Base-by-base conservation (phyloP, 2,888 invertebrate species). In the Tigriopus californicus region DNA sequence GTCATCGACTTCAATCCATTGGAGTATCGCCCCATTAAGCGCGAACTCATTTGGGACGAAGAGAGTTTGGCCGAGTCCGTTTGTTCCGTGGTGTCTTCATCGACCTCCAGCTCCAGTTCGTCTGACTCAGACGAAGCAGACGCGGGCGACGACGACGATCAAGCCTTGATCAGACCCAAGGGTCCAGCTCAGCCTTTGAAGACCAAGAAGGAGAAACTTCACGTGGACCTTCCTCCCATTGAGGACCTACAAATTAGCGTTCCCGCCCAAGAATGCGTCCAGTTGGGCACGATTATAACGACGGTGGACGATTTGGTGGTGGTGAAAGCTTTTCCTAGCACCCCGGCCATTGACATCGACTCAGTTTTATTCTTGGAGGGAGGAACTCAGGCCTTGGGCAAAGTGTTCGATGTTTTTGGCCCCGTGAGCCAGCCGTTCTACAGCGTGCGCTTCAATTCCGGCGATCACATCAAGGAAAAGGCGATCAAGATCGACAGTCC, bases 391-490 rank as follows among this genome's bases (percentile, higher is more conserved):
- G 77, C 84, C 11, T 71, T 89, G 4, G 86, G 86, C 8, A 79
- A 81, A 69, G 80, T 94, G 54, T 90, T 87, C 71, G 95, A 95
- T 74, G 88, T 92, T 0, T 82, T 94, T 69, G 94, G 95, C 13
- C 85, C 81, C 55, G 85, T 94, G 0, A 75, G 77, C 0, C 80
- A 82, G 65, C 94, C 95, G 0, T 77, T 84, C 64, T 95, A 95
- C 71, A 83, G 85, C 64, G 79, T 95, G n/a, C 77, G 92, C 2
- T 94, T 94, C 71, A 92, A 91, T 73, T 81, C 79, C 0, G 69
- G 71, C 12, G 78, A 83, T 58, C 86, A 94, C 68, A 85, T 88
- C 57, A 70, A 76, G 52, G 77, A 79, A 49, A 78, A 78, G 62
- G 79, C 80, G 53, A 77, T 87, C 1, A 69, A 74, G 64, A 70